Conservation (phyloP, 2,888 invertebrate genomes). For the Drosophila ezoana region DNA sequence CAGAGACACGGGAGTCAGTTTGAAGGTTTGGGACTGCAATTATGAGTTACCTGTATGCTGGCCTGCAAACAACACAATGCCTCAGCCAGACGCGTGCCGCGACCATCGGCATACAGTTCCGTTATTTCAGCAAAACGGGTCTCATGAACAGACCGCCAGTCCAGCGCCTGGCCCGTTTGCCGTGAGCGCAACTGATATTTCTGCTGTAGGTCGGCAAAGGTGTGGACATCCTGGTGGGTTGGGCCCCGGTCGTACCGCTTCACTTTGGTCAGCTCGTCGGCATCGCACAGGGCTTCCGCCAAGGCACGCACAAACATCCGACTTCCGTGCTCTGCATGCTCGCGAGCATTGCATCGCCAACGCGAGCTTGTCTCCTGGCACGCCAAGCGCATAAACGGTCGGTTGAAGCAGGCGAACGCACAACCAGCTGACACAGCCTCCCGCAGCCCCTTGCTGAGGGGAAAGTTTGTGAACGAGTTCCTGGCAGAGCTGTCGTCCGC, state of each 20-base stretch:
- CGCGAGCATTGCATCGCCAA: slow-evolving; percentile 85
- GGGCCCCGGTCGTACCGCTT: background rate
- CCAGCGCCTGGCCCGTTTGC: slow-evolving; percentile 15
- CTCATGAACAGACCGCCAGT: slow-evolving; percentile 69
- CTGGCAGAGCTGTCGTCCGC: background rate
- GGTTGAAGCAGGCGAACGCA: slow-evolving; percentile 85
- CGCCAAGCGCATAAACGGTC: slow-evolving; percentile 90
- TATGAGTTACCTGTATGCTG: slow-evolving; percentile 85
- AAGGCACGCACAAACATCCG: slow-evolving; percentile 88
- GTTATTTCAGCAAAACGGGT: slow-evolving; percentile 57
- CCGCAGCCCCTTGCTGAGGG: slow-evolving; percentile 87
- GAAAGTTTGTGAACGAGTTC: slow-evolving; percentile 88
- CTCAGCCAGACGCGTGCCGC: slow-evolving; percentile 80
- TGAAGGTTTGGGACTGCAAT: background rate
- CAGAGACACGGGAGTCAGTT: background rate
- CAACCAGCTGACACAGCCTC: slow-evolving; percentile 72
- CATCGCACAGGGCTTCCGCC: slow-evolving; percentile 87
- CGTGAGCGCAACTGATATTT: slow-evolving; percentile 65
- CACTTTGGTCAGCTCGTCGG: slow-evolving; percentile 67
- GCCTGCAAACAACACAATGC: slow-evolving; percentile 85
- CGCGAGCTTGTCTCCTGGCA: slow-evolving; percentile 88
- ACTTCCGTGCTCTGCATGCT: slow-evolving; percentile 84
- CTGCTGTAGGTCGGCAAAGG: slow-evolving; percentile 51
- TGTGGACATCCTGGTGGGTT: slow-evolving; percentile 1
- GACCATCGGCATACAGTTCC: slow-evolving; percentile 54